Conservation (phyloP, 2,888 invertebrate species). For the Cordilura impudica region DNA sequence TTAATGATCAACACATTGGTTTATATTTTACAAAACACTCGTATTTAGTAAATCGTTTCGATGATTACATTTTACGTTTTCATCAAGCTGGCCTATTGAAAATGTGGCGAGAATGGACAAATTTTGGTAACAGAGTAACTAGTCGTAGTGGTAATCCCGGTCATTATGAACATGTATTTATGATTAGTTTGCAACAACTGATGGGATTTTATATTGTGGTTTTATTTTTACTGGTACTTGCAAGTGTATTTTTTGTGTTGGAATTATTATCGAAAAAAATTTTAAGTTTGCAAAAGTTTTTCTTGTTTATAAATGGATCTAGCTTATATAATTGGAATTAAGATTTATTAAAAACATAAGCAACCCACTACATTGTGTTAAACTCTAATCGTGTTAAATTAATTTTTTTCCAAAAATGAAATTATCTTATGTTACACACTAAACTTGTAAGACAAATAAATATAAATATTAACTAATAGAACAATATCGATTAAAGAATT, state of each 20-base stretch:
- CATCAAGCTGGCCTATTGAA: constrained; percentile 4
- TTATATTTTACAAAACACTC: constrained; percentile 44
- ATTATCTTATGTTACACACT: no score
- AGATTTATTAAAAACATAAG: no score
- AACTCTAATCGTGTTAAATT: no score
- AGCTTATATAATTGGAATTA: no score
- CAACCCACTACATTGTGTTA: no score
- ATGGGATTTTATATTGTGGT: not conserved
- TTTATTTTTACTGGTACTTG: not conserved
- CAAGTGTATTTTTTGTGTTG: constrained; percentile 56
- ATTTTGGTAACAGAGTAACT: not conserved
- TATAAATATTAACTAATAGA: not conserved
- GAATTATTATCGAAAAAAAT: constrained; percentile 54
- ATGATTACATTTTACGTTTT: constrained; percentile 18
- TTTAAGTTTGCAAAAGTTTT: not conserved
- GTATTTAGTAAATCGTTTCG: constrained; percentile 21
- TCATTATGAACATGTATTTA: constrained; percentile 1
- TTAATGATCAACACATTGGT: constrained; percentile 17
- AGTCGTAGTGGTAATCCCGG: not conserved
- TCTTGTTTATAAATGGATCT: no score
- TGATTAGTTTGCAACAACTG: constrained; percentile 19
- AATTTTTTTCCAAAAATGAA: no score
- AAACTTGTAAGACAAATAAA: no score
- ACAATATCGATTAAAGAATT: not conserved
- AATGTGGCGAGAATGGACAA: constrained; percentile 11